phyloP scores from a whole-genome alignment of 2,888 invertebrate genomes.

The Drosophila macrospina region DNA sequence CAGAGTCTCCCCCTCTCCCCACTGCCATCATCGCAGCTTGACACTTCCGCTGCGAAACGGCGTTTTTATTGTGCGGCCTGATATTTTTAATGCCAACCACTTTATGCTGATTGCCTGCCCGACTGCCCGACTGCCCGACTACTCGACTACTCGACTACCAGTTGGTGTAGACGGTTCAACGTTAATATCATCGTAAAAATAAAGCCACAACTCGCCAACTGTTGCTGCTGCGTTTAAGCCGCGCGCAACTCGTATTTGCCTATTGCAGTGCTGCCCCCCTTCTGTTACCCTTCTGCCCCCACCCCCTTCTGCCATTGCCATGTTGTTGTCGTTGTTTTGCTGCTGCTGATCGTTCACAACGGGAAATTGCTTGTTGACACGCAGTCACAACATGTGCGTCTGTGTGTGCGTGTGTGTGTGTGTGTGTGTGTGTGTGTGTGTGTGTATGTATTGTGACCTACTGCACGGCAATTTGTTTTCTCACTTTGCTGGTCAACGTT shows the following conservation, averaged over 20 bases:
- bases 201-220: conserved; percentile 60
- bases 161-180: conserved; percentile 55
- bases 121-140: conserved; percentile 18
- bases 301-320: neutral
- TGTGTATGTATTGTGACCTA: conserved; percentile 55
- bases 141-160: conserved; percentile 10
- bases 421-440: conserved; percentile 13
- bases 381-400: conserved; percentile 49
- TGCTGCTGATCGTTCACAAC: conserved; percentile 52
- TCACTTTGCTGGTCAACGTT: conserved; percentile 54
- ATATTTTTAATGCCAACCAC: conserved; percentile 79
- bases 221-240: conserved; percentile 55
- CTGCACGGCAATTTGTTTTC: conserved; percentile 69
- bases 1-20: too few relatives aligned
- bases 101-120: conserved; percentile 76
- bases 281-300: too few relatives aligned
- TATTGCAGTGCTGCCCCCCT: conserved; percentile 40
- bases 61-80: conserved; percentile 75
- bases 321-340: conserved; percentile 37
- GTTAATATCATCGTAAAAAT: conserved; percentile 76
- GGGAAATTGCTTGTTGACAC: conserved; percentile 81
- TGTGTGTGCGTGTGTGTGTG: conserved; percentile 11
- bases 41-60: conserved; percentile 69
- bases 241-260: conserved; percentile 27
- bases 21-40: conserved; percentile 24